Evolutionary conservation across 2,888 invertebrate species (phyloP).

Genomic region (Amphiduros pacificus): DNA sequence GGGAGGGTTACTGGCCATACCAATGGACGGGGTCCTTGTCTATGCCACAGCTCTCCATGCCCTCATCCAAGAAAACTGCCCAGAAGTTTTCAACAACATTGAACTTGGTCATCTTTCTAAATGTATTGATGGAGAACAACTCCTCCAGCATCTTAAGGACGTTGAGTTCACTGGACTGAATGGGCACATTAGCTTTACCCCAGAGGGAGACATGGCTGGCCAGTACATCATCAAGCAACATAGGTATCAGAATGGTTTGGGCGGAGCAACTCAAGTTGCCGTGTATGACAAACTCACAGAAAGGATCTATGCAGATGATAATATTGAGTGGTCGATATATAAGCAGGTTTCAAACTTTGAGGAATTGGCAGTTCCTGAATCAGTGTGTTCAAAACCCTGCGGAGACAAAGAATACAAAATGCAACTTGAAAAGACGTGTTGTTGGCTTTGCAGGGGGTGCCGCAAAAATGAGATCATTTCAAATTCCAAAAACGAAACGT

Average conservation of each 20-base stretch:
- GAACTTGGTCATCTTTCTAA: too few species aligned
- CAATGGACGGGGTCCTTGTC: background rate
- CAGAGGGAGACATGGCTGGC: constrained; percentile 2
- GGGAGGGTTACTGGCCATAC: background rate
- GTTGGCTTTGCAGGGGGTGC: constrained; percentile 30
- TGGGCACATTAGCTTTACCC: background rate
- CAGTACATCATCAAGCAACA: constrained; percentile 3
- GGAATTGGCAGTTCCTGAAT: background rate
- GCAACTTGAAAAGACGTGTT: constrained; percentile 15
- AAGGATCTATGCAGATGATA: too few species aligned
- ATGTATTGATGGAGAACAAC: constrained; percentile 1
- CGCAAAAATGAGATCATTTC: constrained; percentile 28
- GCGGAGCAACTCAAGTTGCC: too few species aligned
- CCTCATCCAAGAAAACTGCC: background rate
- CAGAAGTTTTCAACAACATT: background rate
- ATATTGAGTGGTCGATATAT: too few species aligned
- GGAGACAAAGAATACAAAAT: background rate
- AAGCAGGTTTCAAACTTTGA: too few species aligned
- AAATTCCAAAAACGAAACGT: constrained; percentile 10
- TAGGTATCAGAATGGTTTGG: too few species aligned
- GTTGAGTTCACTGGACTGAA: background rate
- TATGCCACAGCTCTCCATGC: constrained; percentile 3
- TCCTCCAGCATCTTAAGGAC: constrained; percentile 5
- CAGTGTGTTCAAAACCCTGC: background rate
- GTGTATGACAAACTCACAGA: too few species aligned